Evolutionary conservation across 2,797 vertebrate genomes (phyloP), one percentile per base, ranked within the genome.

Genomic region (Chiroxiphia lanceolata): DNA sequence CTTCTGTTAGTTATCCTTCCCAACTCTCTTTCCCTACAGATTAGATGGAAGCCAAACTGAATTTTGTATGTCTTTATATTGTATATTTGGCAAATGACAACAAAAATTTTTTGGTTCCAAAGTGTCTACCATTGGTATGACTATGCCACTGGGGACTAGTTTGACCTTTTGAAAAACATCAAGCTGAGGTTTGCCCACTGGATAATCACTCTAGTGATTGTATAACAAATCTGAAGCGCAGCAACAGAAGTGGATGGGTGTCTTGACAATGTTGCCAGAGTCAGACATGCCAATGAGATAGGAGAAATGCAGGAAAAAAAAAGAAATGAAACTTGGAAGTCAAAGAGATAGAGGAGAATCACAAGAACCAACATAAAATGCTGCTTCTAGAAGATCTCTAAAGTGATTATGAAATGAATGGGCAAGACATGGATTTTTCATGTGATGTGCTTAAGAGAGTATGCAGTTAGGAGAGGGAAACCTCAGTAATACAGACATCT

Each of bases 401-500:
- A 82, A 9, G 2, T 31, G 60, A 77, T 67, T 94, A 83, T 47
- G 38, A 92, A 95, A 89, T 64, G 47, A 84, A 87, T 45, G 74
- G 36, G 36, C 59, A 86, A 90, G 47, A 82, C 6, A 31, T 8
- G 19, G 44, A 57, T 87, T 90, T 89, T 95, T 89, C 78, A 79
- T 0, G 1, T 74, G 36, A 76, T 11, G 1, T 89, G 51, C 76
- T 92, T 74, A 77, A 80, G 9, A 84, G 42, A 79, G 7, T 63
- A 74, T 74, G 47, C 47, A 93, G 71, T 83, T 85, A 89, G 89
- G 91, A 94, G 45, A 89, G 42, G 68, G 57, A 94, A 96, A 95
- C 93, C 79, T 95, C 79, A 42, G 79, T 81, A 93, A 81, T 56
- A 94, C 22, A 94, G 95, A 92, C 53, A 94, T 95, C 61, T 78